These are phyloP conservation scores for Eupithecia vulgata DNA, from an alignment of 2,888 invertebrate species.

Conservation along the genomic window DNA sequence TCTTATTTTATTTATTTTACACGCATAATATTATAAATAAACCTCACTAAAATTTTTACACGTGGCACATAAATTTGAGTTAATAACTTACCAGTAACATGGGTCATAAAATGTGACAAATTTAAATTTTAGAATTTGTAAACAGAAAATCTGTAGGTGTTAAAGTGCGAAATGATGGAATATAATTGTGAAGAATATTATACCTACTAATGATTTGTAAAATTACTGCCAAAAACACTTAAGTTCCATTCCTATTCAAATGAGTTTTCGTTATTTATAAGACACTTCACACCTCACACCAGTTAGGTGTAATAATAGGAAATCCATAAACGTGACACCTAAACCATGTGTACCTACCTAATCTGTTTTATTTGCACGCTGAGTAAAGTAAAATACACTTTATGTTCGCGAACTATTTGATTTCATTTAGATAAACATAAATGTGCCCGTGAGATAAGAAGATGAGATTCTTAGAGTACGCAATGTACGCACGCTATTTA, in stretches of 20 bases:
- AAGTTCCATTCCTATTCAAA: not conserved
- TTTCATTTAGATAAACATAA: constrained; percentile 21
- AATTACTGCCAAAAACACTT: not conserved
- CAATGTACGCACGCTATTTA: constrained; percentile 23
- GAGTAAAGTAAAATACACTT: not conserved
- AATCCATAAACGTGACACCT: not conserved
- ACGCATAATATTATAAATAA: not conserved
- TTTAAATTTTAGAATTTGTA: not conserved
- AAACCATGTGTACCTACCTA: not conserved
- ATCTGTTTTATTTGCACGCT: not conserved
- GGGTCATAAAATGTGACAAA: not conserved
- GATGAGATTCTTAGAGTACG: constrained; percentile 11
- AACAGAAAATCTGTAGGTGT: not conserved
- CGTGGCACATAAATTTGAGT: not conserved
- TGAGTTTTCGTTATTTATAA: not conserved
- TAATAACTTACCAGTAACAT: not conserved
- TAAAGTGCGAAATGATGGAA: not conserved
- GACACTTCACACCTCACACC: not conserved
- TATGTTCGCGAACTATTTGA: constrained; percentile 11
- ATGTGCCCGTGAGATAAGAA: not conserved
- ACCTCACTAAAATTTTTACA: not conserved
- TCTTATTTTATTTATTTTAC: constrained; percentile 19
- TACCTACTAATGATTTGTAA: not conserved
- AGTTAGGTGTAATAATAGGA: not conserved
- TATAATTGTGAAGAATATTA: not conserved